Evolutionary conservation across 2,888 invertebrate species (phyloP), one percentile per base, ranked within the genome.

Genomic region (Limenitis camilla): DNA sequence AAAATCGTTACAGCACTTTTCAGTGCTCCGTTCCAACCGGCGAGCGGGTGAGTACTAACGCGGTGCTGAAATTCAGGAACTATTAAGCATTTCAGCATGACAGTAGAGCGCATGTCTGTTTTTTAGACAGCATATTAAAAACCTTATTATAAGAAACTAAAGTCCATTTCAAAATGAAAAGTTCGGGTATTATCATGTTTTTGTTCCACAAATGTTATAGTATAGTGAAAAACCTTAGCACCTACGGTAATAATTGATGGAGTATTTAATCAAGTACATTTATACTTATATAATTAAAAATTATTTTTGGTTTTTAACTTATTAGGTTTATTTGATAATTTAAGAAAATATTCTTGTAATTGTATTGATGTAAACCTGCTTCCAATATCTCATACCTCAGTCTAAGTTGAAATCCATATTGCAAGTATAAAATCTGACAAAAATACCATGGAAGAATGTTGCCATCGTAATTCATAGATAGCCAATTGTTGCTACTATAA

Each of bases 221-320:
- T 49, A 40, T 47, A 42, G 50, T 46, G 52, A 49, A 52, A 57
- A 57, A 55, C 54, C 55, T 52, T 49, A 50, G 49, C 47, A 51
- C 55, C 55, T 55, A 55, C 49, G 47, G 55, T 47, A 58, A 58
- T 55, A 55, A 58, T 58, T 58, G 49, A 55, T 58, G 49, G 49
- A 43, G 53, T 47, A 53, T 53, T 53, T 49, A 58, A 52, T 55
- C 45, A 52, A 42, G 43, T 52, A n/a, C n/a, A 55, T 55, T 54
- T 44, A 54, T 47, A 49, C 46, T 51, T 55, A n/a, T n/a, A n/a
- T n/a, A n/a, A n/a, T n/a, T n/a, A n/a, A n/a, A n/a, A n/a, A n/a
- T n/a, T n/a, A n/a, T n/a, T n/a, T n/a, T n/a, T n/a, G n/a, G n/a
- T n/a, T n/a, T n/a, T n/a, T n/a, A n/a, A n/a, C n/a, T n/a, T n/a